Evolutionary conservation across 1,140 invertebrate species (phyloP).

Genomic region (Cyrtorhinus lividipennis): DNA sequence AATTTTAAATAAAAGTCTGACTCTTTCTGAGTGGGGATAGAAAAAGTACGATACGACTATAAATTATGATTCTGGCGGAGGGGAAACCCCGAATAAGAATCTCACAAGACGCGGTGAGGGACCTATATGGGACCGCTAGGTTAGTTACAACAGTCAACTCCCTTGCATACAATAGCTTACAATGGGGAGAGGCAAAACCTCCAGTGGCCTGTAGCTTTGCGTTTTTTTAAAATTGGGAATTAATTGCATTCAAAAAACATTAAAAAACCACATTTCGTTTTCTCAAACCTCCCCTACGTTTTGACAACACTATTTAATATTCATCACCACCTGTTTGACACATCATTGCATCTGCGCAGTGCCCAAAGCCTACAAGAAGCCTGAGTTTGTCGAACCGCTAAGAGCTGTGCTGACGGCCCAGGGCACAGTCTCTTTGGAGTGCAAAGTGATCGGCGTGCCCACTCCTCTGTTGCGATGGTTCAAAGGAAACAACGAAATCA

Average conservation of each 20-base stretch:
- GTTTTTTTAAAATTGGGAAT: neutral
- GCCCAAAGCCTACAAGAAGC: constrained; percentile 72
- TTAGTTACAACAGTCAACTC: no score
- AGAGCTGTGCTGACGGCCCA: constrained; percentile 64
- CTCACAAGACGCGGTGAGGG: no score
- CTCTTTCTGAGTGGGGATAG: no score
- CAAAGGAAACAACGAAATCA: constrained; percentile 71
- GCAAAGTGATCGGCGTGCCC: constrained; percentile 75
- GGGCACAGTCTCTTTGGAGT: constrained; percentile 77
- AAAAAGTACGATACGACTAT: no score
- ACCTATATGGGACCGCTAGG: no score
- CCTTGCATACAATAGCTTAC: neutral
- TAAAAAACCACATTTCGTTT: no score
- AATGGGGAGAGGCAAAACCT: neutral
- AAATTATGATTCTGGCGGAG: no score
- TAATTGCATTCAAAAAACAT: neutral
- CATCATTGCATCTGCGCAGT: constrained; percentile 36
- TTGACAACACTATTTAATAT: no score
- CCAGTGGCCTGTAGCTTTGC: neutral
- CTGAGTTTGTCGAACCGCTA: constrained; percentile 70
- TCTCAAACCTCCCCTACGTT: no score
- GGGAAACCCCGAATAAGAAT: no score
- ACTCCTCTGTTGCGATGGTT: constrained; percentile 67
- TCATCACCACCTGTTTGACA: neutral
- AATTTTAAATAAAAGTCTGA: no score